Base-by-base conservation (phyloP, 30 jellyfish, hydroid and myxozoan genomes). In the Aurelia sp. region DNA sequence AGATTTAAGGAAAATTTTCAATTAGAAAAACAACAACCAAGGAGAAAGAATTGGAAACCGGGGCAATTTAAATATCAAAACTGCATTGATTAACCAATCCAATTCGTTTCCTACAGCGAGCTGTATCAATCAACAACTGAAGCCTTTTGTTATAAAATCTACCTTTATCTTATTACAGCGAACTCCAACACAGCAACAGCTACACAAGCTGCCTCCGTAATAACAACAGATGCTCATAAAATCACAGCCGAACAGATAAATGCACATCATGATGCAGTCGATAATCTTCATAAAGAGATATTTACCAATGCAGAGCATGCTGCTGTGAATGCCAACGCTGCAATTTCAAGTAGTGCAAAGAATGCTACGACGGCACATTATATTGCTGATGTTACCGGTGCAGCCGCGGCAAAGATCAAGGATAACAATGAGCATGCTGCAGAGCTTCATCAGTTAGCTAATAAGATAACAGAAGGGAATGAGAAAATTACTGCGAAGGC, bases 361-460 rank as follows among this genome's bases (percentile, higher is more conserved):
- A 81, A 69, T 61, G 84, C 80, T 18, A 73, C 85, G 51, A 71
- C 72, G 3, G 70, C 91, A 3, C 77, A 67, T 21, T 81, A 48
- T 20, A 81, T 81, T 19, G 84, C 84, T 1, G 85, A 81, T 58
- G 85, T 81, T 51, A 68, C 70, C 20, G 59, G 60, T n/a, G 85
- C 85, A 2, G 91, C 91, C 58, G 76, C 72, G 27, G 78, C 85
- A 19, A 81, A 81, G 73, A 69, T 81, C 57, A 64, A 73, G 13
- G 71, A 64, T 52, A 81, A 81, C 59, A 81, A 81, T 41, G 78
- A 51, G 2, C 84, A 81, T 23, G 91, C 85, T 70, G 85, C 91
- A 41, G 76, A 67, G 72, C 73, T 67, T 11, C 84, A 81, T 30
- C 85, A 81, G n/a, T 64, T 68, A 11, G 91, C 91, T 30, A 81